Conservation (phyloP, 2,888 invertebrate genomes). For the Lasioglossum leucozonium region DNA sequence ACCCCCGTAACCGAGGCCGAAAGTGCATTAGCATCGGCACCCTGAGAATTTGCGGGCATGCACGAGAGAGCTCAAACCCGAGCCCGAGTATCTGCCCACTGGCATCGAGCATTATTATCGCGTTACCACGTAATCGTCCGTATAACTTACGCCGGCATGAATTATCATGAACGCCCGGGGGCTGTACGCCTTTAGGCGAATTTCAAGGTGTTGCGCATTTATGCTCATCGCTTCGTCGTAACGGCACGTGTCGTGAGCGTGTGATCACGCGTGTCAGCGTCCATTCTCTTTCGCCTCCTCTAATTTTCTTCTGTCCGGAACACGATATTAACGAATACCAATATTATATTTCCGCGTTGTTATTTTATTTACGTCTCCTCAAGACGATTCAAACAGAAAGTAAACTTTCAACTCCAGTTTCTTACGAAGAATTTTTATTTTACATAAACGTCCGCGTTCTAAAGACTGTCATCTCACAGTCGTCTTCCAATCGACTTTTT, state of each 20-base stretch:
- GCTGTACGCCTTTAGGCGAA: slow-evolving; percentile 27
- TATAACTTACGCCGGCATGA: slow-evolving; percentile 74
- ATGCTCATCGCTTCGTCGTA: slow-evolving; percentile 29
- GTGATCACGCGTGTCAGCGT: slow-evolving; percentile 21
- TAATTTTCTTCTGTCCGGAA: not conserved
- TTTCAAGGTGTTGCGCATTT: slow-evolving; percentile 39
- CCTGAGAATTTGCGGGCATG: slow-evolving; percentile 36
- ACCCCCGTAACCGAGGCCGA: slow-evolving; percentile 4
- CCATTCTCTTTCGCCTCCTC: not conserved
- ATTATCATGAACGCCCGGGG: slow-evolving; percentile 72
- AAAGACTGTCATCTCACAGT: too few relatives aligned
- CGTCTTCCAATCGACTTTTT: too few relatives aligned
- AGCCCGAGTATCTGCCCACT: slow-evolving; percentile 30
- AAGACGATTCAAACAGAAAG: too few relatives aligned
- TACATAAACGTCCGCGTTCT: too few relatives aligned
- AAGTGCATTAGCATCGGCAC: slow-evolving; percentile 16
- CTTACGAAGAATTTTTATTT: too few relatives aligned
- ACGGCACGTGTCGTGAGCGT: slow-evolving; percentile 45
- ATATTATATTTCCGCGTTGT: too few relatives aligned
- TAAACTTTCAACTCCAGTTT: too few relatives aligned
- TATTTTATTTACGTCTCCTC: too few relatives aligned
- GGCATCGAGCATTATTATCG: slow-evolving; percentile 70
- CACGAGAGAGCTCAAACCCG: slow-evolving; percentile 8
- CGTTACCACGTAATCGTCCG: slow-evolving; percentile 74
- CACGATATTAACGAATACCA: not conserved